phyloP scores from a whole-genome alignment of 2,888 invertebrate species.

The Actias luna region DNA sequence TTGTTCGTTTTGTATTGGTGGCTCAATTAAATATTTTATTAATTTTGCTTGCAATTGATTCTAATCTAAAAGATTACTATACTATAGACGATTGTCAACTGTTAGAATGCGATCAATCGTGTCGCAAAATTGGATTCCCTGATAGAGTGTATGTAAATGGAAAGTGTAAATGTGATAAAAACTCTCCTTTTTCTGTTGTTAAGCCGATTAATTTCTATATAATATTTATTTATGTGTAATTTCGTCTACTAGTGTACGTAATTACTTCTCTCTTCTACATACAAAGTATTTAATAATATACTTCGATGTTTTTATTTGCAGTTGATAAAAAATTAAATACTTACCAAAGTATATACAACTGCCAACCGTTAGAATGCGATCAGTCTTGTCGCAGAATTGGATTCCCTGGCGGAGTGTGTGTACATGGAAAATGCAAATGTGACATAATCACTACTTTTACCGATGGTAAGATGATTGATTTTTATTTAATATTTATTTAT shows the following conservation, averaged over 20 bases:
- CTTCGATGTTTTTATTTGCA: not conserved
- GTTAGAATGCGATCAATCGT: constrained; percentile 40
- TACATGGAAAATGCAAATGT: constrained; percentile 42
- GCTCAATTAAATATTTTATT: too few species aligned
- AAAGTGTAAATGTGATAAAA: constrained; percentile 40
- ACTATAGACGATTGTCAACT: constrained; percentile 28
- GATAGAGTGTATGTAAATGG: constrained; percentile 39
- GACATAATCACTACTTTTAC: constrained; percentile 19
- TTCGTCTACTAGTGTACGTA: not conserved
- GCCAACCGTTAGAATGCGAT: constrained; percentile 38
- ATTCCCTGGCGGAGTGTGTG: constrained; percentile 36
- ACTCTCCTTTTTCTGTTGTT: not conserved
- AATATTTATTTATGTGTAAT: not conserved
- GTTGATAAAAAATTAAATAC: not conserved
- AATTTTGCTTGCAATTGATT: too few species aligned
- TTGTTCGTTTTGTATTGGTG: too few species aligned
- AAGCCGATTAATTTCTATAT: not conserved
- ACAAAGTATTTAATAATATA: not conserved
- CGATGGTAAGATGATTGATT: not conserved
- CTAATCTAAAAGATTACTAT: not conserved
- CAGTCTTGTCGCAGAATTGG: constrained; percentile 37
- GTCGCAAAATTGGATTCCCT: constrained; percentile 28
- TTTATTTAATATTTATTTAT: not conserved
- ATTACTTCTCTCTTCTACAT: not conserved
- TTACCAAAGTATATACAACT: constrained; percentile 19